Base-by-base conservation (phyloP, 2,888 invertebrate genomes). In the Diploptera punctata region DNA sequence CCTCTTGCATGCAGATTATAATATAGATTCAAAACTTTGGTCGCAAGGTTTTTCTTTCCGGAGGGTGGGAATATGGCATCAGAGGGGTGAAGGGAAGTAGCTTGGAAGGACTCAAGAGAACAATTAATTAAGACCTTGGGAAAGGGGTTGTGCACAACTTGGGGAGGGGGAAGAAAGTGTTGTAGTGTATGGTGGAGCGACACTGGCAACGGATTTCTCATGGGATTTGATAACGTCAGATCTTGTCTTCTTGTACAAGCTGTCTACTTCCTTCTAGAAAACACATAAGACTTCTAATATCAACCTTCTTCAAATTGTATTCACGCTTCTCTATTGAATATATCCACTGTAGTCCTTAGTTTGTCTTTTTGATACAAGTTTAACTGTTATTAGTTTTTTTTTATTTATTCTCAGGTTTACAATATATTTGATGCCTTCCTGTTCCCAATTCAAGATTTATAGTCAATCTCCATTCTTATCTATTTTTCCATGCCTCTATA, bases 21-120 rank as follows among this genome's bases (percentile, higher is more conserved):
- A 72, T 72, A 68, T 60, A 72, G 68, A 68, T 52, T 68, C 68
- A 68, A 72, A 72, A 72, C 68, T 72, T 72, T 72, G 68, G 68
- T 68, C 68, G 24, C 54, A 61, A n/a, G n/a, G n/a, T n/a, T n/a
- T 47, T 44, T 60, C n/a, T 29, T 60, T 31, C 47, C n/a, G 18
- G 18, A n/a, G 47, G 54, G 21, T 13, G 57, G 10, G 31, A 1
- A 29, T 5, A 4, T 24, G 29, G 29, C 33, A 10, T 33, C 33
- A 7, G 47, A 47, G 47, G 57, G 31, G 57, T 57, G 24, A 29
- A 29, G 29, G 24, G 65, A 16, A 52, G 52, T 24, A 52, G 52
- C 24, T 52, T 13, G 52, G 24, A 29, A 71, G 71, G 67, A 71
- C 72, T 61, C 61, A 29, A 21, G 61, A 72, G 72, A 68, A 72